Conservation (phyloP, 2,113 vertebrate species). For the Sylvicapra grimmia region DNA sequence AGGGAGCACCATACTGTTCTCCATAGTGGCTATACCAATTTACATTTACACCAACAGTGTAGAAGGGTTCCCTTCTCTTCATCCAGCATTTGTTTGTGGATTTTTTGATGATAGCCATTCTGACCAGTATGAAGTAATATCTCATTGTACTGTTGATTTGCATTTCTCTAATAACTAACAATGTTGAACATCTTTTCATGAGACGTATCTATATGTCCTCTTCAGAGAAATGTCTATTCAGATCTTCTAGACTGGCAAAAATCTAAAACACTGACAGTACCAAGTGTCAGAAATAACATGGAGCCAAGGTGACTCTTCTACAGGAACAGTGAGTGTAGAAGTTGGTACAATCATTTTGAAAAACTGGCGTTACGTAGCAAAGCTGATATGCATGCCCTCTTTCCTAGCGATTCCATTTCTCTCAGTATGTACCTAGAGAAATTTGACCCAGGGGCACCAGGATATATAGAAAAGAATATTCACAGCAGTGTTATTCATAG, state of each 20-base stretch:
- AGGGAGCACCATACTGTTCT: neutral
- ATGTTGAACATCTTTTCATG: neutral
- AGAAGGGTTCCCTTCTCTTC: neutral
- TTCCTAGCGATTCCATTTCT: neutral
- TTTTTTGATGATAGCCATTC: neutral
- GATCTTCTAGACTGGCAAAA: neutral
- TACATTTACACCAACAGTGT: neutral
- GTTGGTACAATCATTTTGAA: neutral
- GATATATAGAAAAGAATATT: neutral
- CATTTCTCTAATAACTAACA: neutral
- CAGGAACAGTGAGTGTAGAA: neutral
- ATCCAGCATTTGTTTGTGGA: neutral
- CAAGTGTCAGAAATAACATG: neutral
- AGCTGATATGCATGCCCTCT: neutral
- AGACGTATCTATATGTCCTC: neutral
- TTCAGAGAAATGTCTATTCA: neutral
- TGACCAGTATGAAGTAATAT: neutral
- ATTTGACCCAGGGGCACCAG: neutral
- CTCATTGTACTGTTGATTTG: neutral
- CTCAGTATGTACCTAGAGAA: neutral
- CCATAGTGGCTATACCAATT: neutral
- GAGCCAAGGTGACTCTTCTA: neutral
- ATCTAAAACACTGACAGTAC: neutral
- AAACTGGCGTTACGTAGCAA: neutral
- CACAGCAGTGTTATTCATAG: neutral